Evolutionary conservation across 2,888 invertebrate species (phyloP).

Genomic region (Eumerus sabulonum): DNA sequence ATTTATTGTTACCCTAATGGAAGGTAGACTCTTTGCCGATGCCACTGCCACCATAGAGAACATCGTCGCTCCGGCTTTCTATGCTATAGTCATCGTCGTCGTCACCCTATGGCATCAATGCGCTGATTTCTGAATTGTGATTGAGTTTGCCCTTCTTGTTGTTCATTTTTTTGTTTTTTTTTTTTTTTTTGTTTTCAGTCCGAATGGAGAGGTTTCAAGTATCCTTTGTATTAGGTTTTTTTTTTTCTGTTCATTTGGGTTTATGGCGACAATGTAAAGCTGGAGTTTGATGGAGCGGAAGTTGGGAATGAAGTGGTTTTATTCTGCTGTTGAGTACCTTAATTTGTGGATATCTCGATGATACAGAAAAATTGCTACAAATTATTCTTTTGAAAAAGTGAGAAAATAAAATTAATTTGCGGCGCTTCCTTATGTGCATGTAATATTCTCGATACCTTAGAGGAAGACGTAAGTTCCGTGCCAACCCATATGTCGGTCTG

Average conservation of each 20-base stretch:
- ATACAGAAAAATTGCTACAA: conserved; percentile 72
- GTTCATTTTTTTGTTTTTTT: conserved; percentile 56
- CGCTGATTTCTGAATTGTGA: conserved; percentile 72
- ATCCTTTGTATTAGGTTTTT: conserved; percentile 9
- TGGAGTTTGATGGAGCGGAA: conserved; percentile 7
- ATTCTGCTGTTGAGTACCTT: conserved; percentile 72
- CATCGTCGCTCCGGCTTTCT: conserved; percentile 5
- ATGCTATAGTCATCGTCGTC: conserved; percentile 8
- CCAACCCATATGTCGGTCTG: conserved; percentile 13
- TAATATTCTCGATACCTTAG: not conserved
- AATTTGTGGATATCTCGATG: conserved; percentile 76
- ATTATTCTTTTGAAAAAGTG: conserved; percentile 34
- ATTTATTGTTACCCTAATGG: conserved; percentile 73
- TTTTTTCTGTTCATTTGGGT: conserved; percentile 2
- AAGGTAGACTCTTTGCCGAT: conserved; percentile 57
- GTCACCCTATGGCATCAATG: conserved; percentile 48
- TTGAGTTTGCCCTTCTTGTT: conserved; percentile 72
- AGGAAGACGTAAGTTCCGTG: no score
- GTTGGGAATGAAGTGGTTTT: conserved; percentile 10
- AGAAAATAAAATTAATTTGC: conserved; percentile 37
- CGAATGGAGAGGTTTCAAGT: conserved; percentile 37
- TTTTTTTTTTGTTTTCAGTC: conserved; percentile 32
- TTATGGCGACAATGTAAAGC: conserved; percentile 12
- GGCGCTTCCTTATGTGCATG: not conserved
- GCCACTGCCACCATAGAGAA: conserved; percentile 30